Percentiles rank a stretch among this genome's conserved stretches.
These are phyloP conservation scores for Anastrepha ludens DNA, from an alignment of 1,140 invertebrate species.

Conservation along the genomic window DNA sequence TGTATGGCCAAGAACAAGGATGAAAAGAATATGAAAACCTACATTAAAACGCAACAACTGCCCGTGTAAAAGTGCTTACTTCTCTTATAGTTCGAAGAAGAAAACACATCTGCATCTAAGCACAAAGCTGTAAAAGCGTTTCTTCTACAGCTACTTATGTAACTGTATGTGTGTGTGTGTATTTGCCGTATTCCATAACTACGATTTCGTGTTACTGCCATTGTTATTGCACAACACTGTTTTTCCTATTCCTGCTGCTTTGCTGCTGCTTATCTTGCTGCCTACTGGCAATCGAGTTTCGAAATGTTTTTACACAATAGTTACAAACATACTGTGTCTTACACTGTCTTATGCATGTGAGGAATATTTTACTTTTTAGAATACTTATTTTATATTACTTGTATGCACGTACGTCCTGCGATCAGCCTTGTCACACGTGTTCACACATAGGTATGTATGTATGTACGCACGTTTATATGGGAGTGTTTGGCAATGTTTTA, in stretches of 20 bases:
- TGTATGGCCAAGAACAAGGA: background rate
- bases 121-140: no score
- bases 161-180: background rate
- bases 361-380: background rate
- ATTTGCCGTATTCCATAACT: background rate
- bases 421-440: background rate
- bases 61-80: no score
- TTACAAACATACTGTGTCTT: background rate
- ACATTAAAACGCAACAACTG: no score
- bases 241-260: background rate
- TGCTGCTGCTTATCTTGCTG: conserved; percentile 29
- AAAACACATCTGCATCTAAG: no score
- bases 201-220: background rate
- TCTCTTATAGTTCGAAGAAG: no score
- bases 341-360: background rate
- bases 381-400: no score
- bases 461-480: background rate
- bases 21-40: no score
- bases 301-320: background rate
- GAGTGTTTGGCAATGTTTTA: background rate
- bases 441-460: background rate
- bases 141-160: no score
- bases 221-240: conserved; percentile 43
- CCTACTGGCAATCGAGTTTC: background rate
- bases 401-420: background rate